A percentile compares a stretch with the other conserved stretches of the same genome.
These are phyloP conservation scores for Malthinus seriepunctatus DNA, from an alignment of 2,888 invertebrate genomes.

Conservation along the genomic window DNA sequence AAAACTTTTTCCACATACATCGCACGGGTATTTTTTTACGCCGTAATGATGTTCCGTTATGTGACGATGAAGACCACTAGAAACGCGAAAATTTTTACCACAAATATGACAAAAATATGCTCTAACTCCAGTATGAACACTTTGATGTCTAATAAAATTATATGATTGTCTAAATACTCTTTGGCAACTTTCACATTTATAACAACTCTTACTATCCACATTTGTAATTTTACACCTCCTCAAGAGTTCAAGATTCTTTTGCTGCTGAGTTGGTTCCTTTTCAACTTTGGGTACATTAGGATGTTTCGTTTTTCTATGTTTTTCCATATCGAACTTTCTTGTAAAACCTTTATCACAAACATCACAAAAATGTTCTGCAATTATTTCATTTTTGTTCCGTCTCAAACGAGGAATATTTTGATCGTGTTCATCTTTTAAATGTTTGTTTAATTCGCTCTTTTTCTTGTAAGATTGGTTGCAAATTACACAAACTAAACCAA, in stretches of 20 bases:
- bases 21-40: constrained; percentile 57
- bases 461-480: constrained; percentile 37
- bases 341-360: constrained; percentile 48
- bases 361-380: constrained; percentile 43
- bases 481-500: constrained; percentile 27
- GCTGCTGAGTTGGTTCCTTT: constrained; percentile 20
- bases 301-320: constrained; percentile 44
- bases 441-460: constrained; percentile 35
- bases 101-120: constrained; percentile 59
- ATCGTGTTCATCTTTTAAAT: constrained; percentile 35
- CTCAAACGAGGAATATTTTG: constrained; percentile 27
- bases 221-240: constrained; percentile 40
- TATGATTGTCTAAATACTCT: constrained; percentile 46
- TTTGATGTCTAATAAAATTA: constrained; percentile 56
- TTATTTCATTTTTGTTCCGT: constrained; percentile 44
- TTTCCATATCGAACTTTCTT: constrained; percentile 49
- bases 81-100: constrained; percentile 57
- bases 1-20: constrained; percentile 56
- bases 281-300: constrained; percentile 23
- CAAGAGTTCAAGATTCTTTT: constrained; percentile 36
- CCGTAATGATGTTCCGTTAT: constrained; percentile 55
- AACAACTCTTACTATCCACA: constrained; percentile 42
- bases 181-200: constrained; percentile 55
- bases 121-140: constrained; percentile 54
- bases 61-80: constrained; percentile 60